Evolutionary conservation across 1,140 invertebrate genomes (phyloP), one percentile per base, ranked within the genome.

Genomic region (Idris sp.): DNA sequence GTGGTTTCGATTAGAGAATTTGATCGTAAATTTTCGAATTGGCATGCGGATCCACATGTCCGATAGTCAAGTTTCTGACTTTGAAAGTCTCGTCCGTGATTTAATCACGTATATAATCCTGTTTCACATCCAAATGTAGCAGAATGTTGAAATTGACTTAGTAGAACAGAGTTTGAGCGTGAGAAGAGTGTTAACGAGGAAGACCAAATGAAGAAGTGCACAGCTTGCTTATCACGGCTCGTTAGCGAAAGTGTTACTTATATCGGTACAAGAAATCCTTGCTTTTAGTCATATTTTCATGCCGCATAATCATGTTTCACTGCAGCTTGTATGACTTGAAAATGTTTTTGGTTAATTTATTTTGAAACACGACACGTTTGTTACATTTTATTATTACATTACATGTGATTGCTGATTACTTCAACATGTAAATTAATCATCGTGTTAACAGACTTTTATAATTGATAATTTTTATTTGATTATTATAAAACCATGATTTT

Each of bases 61-160:
- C 13, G 62, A 74, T 74, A 68, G 62, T 62, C 64, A 58, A 74
- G 73, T 69, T n/a, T 65, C 58, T 51, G 58, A 69, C 64, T 69
- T 74, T 75, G 58, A 65, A 65, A 69, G 58, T 75, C 38, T 67
- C 33, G 48, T 26, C 18, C 59, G 64, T 69, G 73, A 75, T 69
- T 75, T 69, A 75, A 75, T 75, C 73, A 75, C 58, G 64, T 49
- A 25, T 51, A 69, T 33, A 43, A 35, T 59, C 38, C 28, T 31
- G 44, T 25, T n/a, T 51, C 53, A 51, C 58, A 64, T 69, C 64
- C 51, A 58, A 75, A 69, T 65, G 64, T 75, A 75, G 38, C 73
- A 58, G 62, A 68, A 74, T 64, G 59, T 53, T 53, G 51, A 38
- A 75, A 75, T 64, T 62, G 69, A 75, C 64, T 75, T 59, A 69